Evolutionary conservation across 2,797 vertebrate species (phyloP), one percentile per base, ranked within the genome.

Genomic region (Myiotriccus ornatus): DNA sequence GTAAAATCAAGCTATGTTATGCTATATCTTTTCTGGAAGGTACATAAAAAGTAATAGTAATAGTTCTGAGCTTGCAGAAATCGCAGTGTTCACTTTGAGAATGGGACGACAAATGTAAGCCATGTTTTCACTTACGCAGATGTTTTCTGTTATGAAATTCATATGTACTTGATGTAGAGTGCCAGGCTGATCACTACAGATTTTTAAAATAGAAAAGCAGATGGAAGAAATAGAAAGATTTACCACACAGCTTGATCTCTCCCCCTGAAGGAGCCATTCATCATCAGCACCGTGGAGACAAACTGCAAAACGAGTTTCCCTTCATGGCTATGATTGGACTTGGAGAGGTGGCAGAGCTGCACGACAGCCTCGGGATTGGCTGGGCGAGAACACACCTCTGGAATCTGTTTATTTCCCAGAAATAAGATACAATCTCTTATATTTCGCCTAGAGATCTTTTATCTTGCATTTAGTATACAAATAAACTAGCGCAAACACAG

Each of bases 341-440:
- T 32, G 63, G 65, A 20, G 39, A 81, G 59, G 64, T 69, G 95
- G 96, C 94, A 94, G 92, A 84, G 67, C 85, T 84, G 92, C 93
- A 60, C 92, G 7, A 91, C 93, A 68, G 82, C 46, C 84, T 93
- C 24, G 23, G 92, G 43, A 99, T 99, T 99, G 98, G 98, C 96
- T 84, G 37, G 88, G 76, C 67, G 2, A 96, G 65, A 97, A 97
- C 98, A 99, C 98, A 98, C 98, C 99, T 98, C 98, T 98, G 97
- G 92, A 98, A 98, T 98, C 96, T 98, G 98, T 98, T 98, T 91
- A 67, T 90, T 93, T 85, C 80, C 89, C 80, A 69, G 89, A 97
- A 97, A 88, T 84, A 71, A 93, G 96, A 94, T 93, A 93, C 24
- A 17, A 49, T 95, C 84, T 91, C 69, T n/a, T 82, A 50, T 46